phyloP scores from a whole-genome alignment of 2,797 vertebrate genomes.

The Pterois miles region DNA sequence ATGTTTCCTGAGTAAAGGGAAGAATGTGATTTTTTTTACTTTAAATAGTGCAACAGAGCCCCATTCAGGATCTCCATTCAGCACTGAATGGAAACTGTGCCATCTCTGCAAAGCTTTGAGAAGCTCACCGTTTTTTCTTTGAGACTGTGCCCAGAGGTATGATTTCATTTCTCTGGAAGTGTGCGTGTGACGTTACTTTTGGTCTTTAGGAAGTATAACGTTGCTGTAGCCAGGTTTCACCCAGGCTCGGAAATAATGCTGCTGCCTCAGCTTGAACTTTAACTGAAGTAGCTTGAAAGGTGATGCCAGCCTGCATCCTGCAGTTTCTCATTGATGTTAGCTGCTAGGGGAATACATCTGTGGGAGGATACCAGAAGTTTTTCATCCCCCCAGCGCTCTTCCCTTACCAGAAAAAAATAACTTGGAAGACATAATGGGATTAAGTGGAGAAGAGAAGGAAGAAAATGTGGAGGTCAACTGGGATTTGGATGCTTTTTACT shows the following conservation, averaged over 20 bases:
- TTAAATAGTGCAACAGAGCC: conserved; percentile 23
- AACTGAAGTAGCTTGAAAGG: conserved; percentile 41
- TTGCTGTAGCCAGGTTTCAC: conserved; percentile 16
- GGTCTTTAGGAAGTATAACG: conserved; percentile 23
- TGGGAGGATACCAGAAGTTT: conserved; percentile 12
- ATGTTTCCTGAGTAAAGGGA: neutral
- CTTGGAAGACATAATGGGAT: conserved; percentile 17
- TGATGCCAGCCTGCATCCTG: conserved; percentile 5
- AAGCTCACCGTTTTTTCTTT: conserved; percentile 8
- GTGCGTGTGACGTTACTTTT: conserved; percentile 1
- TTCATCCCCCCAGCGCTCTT: neutral
- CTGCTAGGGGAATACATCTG: conserved; percentile 24
- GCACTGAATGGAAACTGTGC: conserved; percentile 29
- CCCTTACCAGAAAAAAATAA: conserved; percentile 25
- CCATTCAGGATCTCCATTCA: conserved; percentile 11
- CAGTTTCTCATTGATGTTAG: conserved; percentile 24
- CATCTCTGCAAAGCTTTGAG: conserved; percentile 24
- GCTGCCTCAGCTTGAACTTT: conserved; percentile 16
- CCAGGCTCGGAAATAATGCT: conserved; percentile 8
- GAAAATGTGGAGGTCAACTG: neutral
- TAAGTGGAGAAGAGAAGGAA: neutral
- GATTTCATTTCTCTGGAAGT: conserved; percentile 31
- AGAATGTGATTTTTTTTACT: conserved; percentile 1
- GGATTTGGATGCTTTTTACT: conserved; percentile 17
- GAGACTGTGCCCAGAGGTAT: conserved; percentile 33